Base-by-base conservation (phyloP, 2,888 invertebrate genomes). In the Phaedon cochleariae region DNA sequence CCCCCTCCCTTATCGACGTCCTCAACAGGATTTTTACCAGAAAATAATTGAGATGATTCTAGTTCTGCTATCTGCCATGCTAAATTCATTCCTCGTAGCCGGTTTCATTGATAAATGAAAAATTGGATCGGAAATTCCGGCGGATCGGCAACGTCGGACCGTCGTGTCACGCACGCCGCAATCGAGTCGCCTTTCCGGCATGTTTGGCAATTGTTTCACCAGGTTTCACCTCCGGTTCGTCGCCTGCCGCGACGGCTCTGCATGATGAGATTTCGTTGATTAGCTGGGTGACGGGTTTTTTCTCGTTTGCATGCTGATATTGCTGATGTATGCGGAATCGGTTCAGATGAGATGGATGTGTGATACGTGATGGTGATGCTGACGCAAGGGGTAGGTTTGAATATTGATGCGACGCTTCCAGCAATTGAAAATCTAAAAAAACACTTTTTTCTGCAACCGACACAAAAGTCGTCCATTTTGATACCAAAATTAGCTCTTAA, bases 181-280 rank as follows among this genome's bases (percentile, higher is more conserved):
- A 52, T 48, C 37, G 37, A 58, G 49, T 58, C 65, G 62, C 46
- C 62, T 62, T 31, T 65, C 62, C 65, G 29, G 62, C 41, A 57
- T 18, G 22, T 29, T 46, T 31, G 60, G 41, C 29, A 31, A 53
- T 54, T 53, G 34, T 48, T 53, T 46, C 22, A 17, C 31, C 54
- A 46, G 41, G 34, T 48, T 53, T 29, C 22, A 20, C 45, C 53
- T 34, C 34, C 26, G 17, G 51, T 12, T 21, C 51, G 51, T 18
- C 48, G 3, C 45, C 53, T 61, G 3, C 53, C 53, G 21, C 21
- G 45, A 29, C 17, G 59, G 59, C 45, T n/a, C 22, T 41, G 59
- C 52, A 29, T 59, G 64, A 59, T 64, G 59, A 53, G 59, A 53
- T 64, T 59, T 59, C 53, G 59, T 64, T 54, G 64, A 64, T 64